Conservation (phyloP, 1,140 invertebrate genomes). For the Agraylea sexmaculata region DNA sequence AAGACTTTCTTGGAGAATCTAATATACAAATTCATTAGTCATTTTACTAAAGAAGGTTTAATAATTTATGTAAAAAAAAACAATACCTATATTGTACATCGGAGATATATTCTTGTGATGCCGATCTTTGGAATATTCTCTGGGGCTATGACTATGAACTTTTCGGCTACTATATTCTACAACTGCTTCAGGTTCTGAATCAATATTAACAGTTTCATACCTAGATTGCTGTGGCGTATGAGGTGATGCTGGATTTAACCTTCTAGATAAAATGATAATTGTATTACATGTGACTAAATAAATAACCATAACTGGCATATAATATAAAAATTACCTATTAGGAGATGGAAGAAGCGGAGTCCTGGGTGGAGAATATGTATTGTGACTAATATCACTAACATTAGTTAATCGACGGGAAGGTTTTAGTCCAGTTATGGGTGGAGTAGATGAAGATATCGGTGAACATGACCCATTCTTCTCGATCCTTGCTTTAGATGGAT, state of each 20-base stretch:
- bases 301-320: slow-evolving; percentile 19
- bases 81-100: slow-evolving; percentile 30
- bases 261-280: slow-evolving; percentile 20
- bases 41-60: background rate
- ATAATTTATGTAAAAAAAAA: background rate
- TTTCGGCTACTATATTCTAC: slow-evolving; percentile 10
- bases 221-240: slow-evolving; percentile 27
- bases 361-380: slow-evolving; percentile 16
- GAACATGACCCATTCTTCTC: slow-evolving; percentile 39
- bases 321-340: slow-evolving; percentile 15
- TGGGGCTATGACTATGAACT: slow-evolving; percentile 26
- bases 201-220: slow-evolving; percentile 35
- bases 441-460: slow-evolving; percentile 49
- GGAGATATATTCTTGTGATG: slow-evolving; percentile 27
- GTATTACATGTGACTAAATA: background rate
- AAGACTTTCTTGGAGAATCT: slow-evolving; percentile 15
- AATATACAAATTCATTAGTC: background rate
- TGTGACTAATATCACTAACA: slow-evolving; percentile 24
- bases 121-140: slow-evolving; percentile 31
- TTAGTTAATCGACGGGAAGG: slow-evolving; percentile 25
- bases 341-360: slow-evolving; percentile 22
- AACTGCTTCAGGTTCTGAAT: slow-evolving; percentile 31
- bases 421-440: slow-evolving; percentile 30
- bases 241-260: slow-evolving; percentile 34
- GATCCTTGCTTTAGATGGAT: slow-evolving; percentile 30